Conservation (phyloP, 2,113 vertebrate genomes). For the Atractosteus spatula region DNA sequence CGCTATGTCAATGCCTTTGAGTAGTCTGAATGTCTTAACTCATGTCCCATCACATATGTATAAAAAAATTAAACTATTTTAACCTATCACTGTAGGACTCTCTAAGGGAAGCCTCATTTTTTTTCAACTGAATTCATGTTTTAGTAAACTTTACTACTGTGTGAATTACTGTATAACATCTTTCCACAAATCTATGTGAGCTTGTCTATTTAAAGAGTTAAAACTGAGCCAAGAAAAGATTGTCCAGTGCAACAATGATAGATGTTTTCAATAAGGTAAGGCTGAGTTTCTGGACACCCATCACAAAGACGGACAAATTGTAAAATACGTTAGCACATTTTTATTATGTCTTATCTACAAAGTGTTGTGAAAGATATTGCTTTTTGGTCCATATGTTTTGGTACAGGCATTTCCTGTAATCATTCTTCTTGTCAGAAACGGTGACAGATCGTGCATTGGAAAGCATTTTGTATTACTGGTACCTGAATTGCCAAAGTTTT, state of each 20-base stretch:
- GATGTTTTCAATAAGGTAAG: constrained; percentile 37
- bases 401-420: constrained; percentile 17
- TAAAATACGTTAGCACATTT: not conserved
- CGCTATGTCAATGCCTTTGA: too few relatives aligned
- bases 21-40: too few relatives aligned
- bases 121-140: too few relatives aligned
- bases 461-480: not conserved
- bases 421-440: not conserved
- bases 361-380: constrained; percentile 24
- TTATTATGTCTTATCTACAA: not conserved
- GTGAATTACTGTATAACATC: too few relatives aligned
- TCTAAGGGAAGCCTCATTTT: too few relatives aligned
- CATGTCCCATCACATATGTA: too few relatives aligned
- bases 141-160: too few relatives aligned
- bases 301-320: not conserved
- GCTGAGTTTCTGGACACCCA: not conserved
- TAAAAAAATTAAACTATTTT: too few relatives aligned
- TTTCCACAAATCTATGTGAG: too few relatives aligned
- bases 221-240: not conserved
- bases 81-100: too few relatives aligned
- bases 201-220: too few relatives aligned
- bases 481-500: not conserved
- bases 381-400: not conserved
- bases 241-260: constrained; percentile 23
- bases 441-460: not conserved